Evolutionary conservation across 2,888 invertebrate genomes (phyloP).

Genomic region (Marasmarcha lunaedactyla): DNA sequence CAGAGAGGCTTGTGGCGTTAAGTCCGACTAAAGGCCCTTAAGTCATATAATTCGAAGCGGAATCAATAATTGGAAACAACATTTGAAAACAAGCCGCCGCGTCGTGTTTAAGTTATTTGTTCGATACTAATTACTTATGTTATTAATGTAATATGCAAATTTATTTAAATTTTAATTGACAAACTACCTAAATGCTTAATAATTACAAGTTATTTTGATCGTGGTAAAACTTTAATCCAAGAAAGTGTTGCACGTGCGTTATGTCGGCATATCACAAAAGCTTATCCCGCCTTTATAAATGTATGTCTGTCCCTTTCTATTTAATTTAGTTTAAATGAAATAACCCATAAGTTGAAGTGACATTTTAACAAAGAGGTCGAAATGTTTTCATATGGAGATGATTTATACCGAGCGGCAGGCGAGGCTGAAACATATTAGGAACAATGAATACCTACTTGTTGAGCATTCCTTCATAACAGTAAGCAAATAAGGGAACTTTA

Average conservation of each 20-base stretch:
- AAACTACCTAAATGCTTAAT: too few species aligned
- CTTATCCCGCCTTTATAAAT: constrained; percentile 31
- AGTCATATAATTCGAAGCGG: constrained; percentile 53
- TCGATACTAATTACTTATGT: too few species aligned
- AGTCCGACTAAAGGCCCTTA: constrained; percentile 54
- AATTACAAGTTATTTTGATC: too few species aligned
- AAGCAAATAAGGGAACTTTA: too few species aligned
- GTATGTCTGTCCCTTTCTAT: constrained; percentile 41
- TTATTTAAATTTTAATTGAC: too few species aligned
- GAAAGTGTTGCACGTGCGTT: too few species aligned
- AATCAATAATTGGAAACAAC: constrained; percentile 27
- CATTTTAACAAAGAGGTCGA: constrained; percentile 65
- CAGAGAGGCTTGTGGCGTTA: constrained; percentile 50
- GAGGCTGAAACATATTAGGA: background rate
- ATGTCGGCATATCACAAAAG: constrained; percentile 52
- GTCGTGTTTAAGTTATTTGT: too few species aligned
- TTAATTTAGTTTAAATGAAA: constrained; percentile 59
- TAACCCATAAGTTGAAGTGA: constrained; percentile 67
- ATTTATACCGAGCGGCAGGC: constrained; percentile 48
- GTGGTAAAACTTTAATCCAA: too few species aligned
- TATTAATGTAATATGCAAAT: too few species aligned
- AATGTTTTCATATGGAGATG: constrained; percentile 69
- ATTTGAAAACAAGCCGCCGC: background rate
- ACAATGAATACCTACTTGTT: background rate
- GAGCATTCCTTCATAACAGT: background rate